Evolutionary conservation across 2,888 invertebrate species (phyloP), one percentile per base, ranked within the genome.

Genomic region (Napeogenes sylphis): DNA sequence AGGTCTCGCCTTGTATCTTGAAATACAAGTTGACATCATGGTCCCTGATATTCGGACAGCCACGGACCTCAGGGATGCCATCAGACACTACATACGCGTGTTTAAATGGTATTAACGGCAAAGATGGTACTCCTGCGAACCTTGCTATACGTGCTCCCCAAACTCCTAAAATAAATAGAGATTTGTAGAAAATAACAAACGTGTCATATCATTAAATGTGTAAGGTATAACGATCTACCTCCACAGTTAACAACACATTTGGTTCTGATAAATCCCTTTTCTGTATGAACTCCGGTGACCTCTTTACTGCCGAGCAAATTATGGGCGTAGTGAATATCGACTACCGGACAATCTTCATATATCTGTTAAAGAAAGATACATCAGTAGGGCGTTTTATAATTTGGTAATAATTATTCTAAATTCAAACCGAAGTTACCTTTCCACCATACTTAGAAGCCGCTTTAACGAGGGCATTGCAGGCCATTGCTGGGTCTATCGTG

Each of bases 81-180:
- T 97, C 96, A 1, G 95, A 95, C 0, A 97, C 93, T 4, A 98
- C 94, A 76, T 97, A 98, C 0, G 97, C 94, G 79, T 98, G 98
- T 75, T 96, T 96, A 92, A 97, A 95, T 0, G 97, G 94, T 12
- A 95, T 87, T 45, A 97, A 73, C 0, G 98, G 98, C 13, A 98
- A 91, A 0, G 94, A 80, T 3, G 90, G 92, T 0, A 92, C 77
- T 1, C 94, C 94, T 0, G 93, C 93, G 85, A 93, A 92, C 68
- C 92, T 87, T 0, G 94, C 93, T 13, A 98, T 87, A 62, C 94
- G 92, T 4, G 94, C 93, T 0, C 96, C 94, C 98, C 98, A 98
- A 0, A 93, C 96, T 38, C 96, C 87, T 87, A 61, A 1, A 64
- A 70, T 13, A 35, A 55, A 4, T 57, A 57, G 32, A 56, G 10